These are phyloP conservation scores for Sinopyrophorus schimmeli DNA, from an alignment of 2,888 invertebrate species.

Conservation along the genomic window DNA sequence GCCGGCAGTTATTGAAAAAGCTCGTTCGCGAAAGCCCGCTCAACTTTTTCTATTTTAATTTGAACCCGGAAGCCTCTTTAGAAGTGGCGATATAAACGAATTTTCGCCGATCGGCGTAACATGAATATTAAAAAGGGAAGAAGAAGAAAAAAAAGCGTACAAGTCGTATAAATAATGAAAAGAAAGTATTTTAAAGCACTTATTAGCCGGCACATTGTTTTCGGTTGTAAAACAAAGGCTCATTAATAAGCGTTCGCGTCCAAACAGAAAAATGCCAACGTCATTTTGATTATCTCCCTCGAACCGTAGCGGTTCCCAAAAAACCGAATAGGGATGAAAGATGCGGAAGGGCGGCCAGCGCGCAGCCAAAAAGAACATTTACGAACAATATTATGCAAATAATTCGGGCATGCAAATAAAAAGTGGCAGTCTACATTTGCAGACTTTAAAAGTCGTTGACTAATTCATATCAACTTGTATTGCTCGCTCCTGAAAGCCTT, in stretches of 20 bases:
- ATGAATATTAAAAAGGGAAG: too few relatives aligned
- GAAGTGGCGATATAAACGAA: too few relatives aligned
- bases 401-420: constrained; percentile 51
- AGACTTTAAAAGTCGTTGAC: constrained; percentile 54
- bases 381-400: constrained; percentile 52
- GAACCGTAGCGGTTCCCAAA: not conserved
- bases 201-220: constrained; percentile 37
- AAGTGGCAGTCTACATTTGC: constrained; percentile 53
- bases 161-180: too few relatives aligned
- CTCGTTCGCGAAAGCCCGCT: too few relatives aligned
- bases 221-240: constrained; percentile 38
- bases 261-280: constrained; percentile 19
- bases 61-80: too few relatives aligned
- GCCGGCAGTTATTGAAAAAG: too few relatives aligned
- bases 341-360: constrained; percentile 20
- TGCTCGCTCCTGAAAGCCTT: constrained; percentile 44
- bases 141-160: too few relatives aligned
- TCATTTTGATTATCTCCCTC: constrained; percentile 11
- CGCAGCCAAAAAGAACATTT: constrained; percentile 42
- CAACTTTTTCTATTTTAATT: too few relatives aligned
- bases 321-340: constrained; percentile 10
- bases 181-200: constrained; percentile 22
- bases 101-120: too few relatives aligned
- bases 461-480: constrained; percentile 53
- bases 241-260: constrained; percentile 37